Evolutionary conservation across 2,113 vertebrate species (phyloP).

Genomic region (Elanoides forficatus): DNA sequence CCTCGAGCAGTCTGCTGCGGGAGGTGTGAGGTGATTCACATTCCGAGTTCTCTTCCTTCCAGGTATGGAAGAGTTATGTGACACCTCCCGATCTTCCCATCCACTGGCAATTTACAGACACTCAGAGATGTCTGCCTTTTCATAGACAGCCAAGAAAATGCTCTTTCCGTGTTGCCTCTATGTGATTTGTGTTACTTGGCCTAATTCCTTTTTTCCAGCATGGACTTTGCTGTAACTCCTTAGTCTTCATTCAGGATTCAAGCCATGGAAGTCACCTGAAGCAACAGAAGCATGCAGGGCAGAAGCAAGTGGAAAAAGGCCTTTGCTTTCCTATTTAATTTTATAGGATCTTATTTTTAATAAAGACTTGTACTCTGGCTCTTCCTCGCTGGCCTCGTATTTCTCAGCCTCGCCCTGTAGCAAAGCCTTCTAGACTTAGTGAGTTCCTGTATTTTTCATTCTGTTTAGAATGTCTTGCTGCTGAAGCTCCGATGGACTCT

Average conservation of each 20-base stretch:
- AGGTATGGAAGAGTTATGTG: not conserved
- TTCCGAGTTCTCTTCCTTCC: not conserved
- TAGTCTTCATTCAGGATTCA: not conserved
- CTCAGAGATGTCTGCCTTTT: not conserved
- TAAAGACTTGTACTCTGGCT: not conserved
- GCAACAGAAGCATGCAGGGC: rapidly evolving
- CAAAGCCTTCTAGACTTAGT: rapidly evolving
- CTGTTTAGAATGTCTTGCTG: rapidly evolving
- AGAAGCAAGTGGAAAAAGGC: not conserved
- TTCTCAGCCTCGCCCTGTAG: not conserved
- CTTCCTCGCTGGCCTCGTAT: rapidly evolving
- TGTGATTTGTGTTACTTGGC: not conserved
- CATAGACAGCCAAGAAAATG: not conserved
- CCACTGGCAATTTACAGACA: rapidly evolving
- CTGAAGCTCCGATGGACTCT: not conserved
- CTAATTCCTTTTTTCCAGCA: not conserved
- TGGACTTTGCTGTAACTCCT: not conserved
- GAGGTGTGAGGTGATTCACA: not conserved
- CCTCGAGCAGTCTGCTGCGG: not conserved
- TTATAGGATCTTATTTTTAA: not conserved
- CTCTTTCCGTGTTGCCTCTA: not conserved
- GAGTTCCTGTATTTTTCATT: rapidly evolving
- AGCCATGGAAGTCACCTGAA: not conserved
- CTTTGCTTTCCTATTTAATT: not conserved
- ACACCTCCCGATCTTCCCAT: not conserved